These are phyloP conservation scores for Timandra comae DNA, from an alignment of 2,888 invertebrate species.

Conservation along the genomic window DNA sequence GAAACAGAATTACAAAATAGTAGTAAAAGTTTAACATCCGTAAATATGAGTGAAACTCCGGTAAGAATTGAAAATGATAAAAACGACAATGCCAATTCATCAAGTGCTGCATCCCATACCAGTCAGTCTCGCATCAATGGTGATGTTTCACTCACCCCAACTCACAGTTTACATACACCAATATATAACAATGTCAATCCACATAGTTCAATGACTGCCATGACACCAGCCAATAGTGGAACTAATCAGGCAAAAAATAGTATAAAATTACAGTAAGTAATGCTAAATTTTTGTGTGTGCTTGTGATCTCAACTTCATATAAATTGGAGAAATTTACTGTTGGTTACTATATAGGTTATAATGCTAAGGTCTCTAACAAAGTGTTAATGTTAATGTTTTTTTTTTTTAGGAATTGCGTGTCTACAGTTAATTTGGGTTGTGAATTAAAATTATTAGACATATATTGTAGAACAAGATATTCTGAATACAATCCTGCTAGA, in stretches of 20 bases:
- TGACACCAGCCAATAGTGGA: constrained; percentile 71
- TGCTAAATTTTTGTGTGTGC: background rate
- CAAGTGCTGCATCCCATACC: background rate
- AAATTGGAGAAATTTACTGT: too few species aligned
- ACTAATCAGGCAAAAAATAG: constrained; percentile 77
- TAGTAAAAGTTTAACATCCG: too few species aligned
- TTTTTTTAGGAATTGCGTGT: constrained; percentile 84
- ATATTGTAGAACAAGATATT: constrained; percentile 86
- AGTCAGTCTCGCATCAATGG: constrained; percentile 26
- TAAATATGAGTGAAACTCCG: background rate
- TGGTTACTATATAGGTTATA: too few species aligned
- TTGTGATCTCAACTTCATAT: too few species aligned
- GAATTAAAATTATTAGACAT: constrained; percentile 84
- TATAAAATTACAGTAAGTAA: constrained; percentile 78
- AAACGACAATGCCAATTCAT: background rate
- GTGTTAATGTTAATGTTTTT: too few species aligned
- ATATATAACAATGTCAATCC: constrained; percentile 58
- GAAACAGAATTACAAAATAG: too few species aligned
- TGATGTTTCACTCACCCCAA: constrained; percentile 61
- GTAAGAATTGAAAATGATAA: background rate
- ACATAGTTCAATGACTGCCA: constrained; percentile 70
- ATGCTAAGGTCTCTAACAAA: too few species aligned
- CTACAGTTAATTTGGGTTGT: constrained; percentile 85
- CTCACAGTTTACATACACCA: constrained; percentile 55
- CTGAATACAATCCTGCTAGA: constrained; percentile 88